Evolutionary conservation across 1,140 invertebrate species (phyloP).

Genomic region (Lordiphosa clarofinis): DNA sequence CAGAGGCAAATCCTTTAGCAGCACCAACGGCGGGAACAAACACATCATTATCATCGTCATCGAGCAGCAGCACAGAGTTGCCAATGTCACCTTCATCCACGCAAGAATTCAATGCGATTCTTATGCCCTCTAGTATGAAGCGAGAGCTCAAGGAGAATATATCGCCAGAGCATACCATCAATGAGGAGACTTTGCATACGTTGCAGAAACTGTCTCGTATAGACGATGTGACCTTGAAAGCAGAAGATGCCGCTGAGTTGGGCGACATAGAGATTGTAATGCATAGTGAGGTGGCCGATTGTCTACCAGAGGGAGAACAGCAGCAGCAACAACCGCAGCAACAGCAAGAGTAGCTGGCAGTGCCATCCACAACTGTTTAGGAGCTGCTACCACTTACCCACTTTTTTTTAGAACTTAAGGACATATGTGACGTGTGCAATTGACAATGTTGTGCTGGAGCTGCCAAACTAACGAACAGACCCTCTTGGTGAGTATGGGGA

Average conservation of each 20-base stretch:
- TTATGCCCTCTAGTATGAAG: constrained; percentile 67
- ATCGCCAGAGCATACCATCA: constrained; percentile 78
- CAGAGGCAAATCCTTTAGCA: constrained; percentile 15
- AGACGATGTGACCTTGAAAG: constrained; percentile 35
- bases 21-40: constrained; percentile 6
- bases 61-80: constrained; percentile 38
- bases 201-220: constrained; percentile 55
- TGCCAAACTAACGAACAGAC: constrained; percentile 2
- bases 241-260: constrained; percentile 39
- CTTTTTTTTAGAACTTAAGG: constrained; percentile 8
- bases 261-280: constrained; percentile 66
- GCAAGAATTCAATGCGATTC: constrained; percentile 41
- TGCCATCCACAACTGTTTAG: constrained; percentile 31
- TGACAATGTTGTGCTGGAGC: constrained; percentile 20
- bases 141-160: constrained; percentile 78
- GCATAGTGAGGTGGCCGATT: constrained; percentile 59
- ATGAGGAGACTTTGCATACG: constrained; percentile 70
- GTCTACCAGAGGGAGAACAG: constrained; percentile 24
- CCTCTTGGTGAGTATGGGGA: neutral
- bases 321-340: constrained; percentile 20
- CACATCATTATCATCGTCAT: constrained; percentile 17
- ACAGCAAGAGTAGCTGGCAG: constrained; percentile 18
- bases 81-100: constrained; percentile 32
- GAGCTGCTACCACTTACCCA: neutral
- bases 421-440: constrained; percentile 18